Evolutionary conservation across 2,888 invertebrate genomes (phyloP).

Genomic region (Ethmia dodecea): DNA sequence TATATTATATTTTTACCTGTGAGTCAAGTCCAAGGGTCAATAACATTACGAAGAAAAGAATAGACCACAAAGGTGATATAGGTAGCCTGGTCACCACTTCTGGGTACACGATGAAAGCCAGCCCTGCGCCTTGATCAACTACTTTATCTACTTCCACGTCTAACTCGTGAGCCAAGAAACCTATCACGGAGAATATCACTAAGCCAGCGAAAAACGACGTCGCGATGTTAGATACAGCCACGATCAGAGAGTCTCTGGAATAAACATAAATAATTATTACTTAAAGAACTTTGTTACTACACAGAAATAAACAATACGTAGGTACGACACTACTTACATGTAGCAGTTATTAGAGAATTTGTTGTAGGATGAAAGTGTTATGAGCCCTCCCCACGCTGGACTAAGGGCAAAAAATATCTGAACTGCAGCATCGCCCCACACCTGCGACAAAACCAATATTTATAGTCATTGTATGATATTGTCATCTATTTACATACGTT

Average conservation of each 20-base stretch:
- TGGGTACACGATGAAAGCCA: slow-evolving; percentile 92
- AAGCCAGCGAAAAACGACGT: slow-evolving; percentile 90
- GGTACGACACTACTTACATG: slow-evolving; percentile 80
- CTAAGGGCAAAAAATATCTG: slow-evolving; percentile 93
- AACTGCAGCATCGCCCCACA: slow-evolving; percentile 90
- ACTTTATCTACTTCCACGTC: slow-evolving; percentile 82
- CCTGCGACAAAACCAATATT: slow-evolving; percentile 73
- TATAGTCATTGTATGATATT: no score
- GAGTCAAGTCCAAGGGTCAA: slow-evolving; percentile 85
- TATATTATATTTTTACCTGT: no score
- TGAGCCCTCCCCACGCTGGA: slow-evolving; percentile 92
- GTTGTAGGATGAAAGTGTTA: slow-evolving; percentile 91
- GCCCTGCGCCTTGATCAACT: slow-evolving; percentile 86
- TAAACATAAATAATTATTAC: no score
- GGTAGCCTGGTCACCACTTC: slow-evolving; percentile 89
- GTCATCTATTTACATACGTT: background rate
- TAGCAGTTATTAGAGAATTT: slow-evolving; percentile 90
- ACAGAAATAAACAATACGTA: no score
- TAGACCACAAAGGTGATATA: slow-evolving; percentile 88
- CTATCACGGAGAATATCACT: slow-evolving; percentile 89
- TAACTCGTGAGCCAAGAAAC: slow-evolving; percentile 87
- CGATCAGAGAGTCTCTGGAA: slow-evolving; percentile 84
- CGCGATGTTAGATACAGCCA: slow-evolving; percentile 85
- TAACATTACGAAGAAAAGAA: slow-evolving; percentile 88
- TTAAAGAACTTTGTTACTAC: no score